phyloP scores from a whole-genome alignment of 2,888 invertebrate species.

The Aproaerema taeniolella region DNA sequence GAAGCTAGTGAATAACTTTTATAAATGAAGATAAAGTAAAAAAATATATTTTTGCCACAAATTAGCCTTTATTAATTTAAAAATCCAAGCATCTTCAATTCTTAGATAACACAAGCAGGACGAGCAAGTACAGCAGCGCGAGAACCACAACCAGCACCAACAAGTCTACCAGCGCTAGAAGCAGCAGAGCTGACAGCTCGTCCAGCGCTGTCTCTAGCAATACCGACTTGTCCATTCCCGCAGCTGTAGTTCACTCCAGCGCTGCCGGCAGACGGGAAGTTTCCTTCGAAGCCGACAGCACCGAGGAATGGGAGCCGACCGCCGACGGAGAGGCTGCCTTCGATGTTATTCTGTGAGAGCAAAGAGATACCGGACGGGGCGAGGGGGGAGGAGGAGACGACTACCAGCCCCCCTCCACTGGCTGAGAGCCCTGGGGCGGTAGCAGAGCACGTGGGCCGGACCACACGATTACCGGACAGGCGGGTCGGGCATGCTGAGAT shows the following conservation, averaged over 20 bases:
- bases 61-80: too few relatives aligned
- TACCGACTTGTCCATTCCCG: conserved; percentile 23
- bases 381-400: conserved; percentile 33
- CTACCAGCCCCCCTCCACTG: conserved; percentile 27
- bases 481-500: too few relatives aligned
- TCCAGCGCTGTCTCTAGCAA: conserved; percentile 6
- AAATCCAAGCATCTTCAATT: too few relatives aligned
- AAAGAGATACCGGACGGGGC: conserved; percentile 35
- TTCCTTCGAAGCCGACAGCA: conserved; percentile 26
- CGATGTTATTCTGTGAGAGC: conserved; percentile 30
- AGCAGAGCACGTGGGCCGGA: too few relatives aligned
- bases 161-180: background rate
- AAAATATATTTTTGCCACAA: too few relatives aligned
- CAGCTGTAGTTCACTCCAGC: conserved; percentile 26
- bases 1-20: too few relatives aligned
- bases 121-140: too few relatives aligned
- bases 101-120: too few relatives aligned
- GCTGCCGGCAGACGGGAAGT: conserved; percentile 19
- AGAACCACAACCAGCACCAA: background rate
- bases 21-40: too few relatives aligned
- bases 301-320: conserved; percentile 28
- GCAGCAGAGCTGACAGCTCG: background rate
- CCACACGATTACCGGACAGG: too few relatives aligned
- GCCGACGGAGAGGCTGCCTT: conserved; percentile 26
- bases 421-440: conserved; percentile 12